These are phyloP conservation scores for Pogona vitticeps DNA, from an alignment of 2,113 vertebrate genomes.

Conservation along the genomic window DNA sequence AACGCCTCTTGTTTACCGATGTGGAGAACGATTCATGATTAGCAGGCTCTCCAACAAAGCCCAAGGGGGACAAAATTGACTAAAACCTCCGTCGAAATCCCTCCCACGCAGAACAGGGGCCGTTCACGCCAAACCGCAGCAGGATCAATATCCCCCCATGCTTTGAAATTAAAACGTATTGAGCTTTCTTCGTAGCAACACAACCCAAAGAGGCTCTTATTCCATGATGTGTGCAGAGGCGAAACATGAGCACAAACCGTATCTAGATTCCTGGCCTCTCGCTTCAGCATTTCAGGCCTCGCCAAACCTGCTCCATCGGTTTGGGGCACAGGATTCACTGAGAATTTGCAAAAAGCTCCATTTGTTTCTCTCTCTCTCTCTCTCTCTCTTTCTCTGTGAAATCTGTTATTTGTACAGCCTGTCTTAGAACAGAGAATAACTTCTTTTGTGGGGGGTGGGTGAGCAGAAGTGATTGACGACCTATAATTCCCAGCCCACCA, in stretches of 20 bases:
- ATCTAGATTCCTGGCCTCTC: neutral
- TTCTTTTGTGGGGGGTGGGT: too few relatives aligned
- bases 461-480: too few relatives aligned
- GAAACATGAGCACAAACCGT: fast-evolving
- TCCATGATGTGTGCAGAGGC: neutral
- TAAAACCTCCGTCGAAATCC: neutral
- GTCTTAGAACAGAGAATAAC: too few relatives aligned
- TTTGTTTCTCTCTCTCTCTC: too few relatives aligned
- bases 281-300: neutral
- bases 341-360: too few relatives aligned
- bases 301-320: too few relatives aligned
- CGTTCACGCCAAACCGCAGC: neutral
- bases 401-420: too few relatives aligned
- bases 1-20: neutral
- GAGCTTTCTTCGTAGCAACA: neutral
- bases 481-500: too few relatives aligned
- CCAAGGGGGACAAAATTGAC: neutral
- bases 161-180: neutral
- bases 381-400: too few relatives aligned
- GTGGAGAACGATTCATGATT: neutral
- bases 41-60: neutral
- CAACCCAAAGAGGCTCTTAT: neutral
- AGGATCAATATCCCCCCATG: neutral
- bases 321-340: too few relatives aligned
- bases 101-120: neutral